phyloP scores from a whole-genome alignment of 2,797 vertebrate species.

The Philypnodon macrostomus region DNA sequence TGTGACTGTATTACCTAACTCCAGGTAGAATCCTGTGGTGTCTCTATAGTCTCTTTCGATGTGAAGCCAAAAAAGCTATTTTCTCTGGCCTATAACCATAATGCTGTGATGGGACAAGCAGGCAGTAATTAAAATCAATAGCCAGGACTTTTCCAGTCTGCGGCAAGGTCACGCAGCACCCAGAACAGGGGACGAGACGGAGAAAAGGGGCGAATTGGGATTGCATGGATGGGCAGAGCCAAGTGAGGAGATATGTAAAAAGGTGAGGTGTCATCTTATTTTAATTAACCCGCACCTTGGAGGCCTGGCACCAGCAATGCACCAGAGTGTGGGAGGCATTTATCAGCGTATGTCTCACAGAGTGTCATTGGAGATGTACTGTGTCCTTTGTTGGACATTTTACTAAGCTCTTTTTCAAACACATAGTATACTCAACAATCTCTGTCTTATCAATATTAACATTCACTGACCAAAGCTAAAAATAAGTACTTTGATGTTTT shows the following conservation, averaged over 20 bases:
- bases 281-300: conserved; percentile 79
- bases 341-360: conserved; percentile 13
- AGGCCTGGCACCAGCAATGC: conserved; percentile 50
- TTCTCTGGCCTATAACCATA: conserved; percentile 80
- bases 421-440: too few relatives aligned
- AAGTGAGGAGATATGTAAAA: conserved; percentile 78
- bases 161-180: conserved; percentile 86
- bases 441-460: conserved; percentile 6
- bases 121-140: conserved; percentile 98
- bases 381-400: conserved; percentile 49
- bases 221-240: conserved; percentile 77
- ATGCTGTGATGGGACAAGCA: conserved; percentile 82
- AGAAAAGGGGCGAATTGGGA: conserved; percentile 65
- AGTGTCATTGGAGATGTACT: conserved; percentile 31
- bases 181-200: conserved; percentile 38
- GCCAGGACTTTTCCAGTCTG: conserved; percentile 84
- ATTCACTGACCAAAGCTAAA: background rate
- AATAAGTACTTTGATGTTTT: conserved; percentile 8
- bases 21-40: conserved; percentile 11
- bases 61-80: conserved; percentile 67
- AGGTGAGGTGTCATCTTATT: conserved; percentile 82
- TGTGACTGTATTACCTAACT: conserved; percentile 34
- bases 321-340: conserved; percentile 27
- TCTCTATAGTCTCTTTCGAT: conserved; percentile 24
- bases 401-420: conserved; percentile 14